Base-by-base conservation (phyloP, 35 echinoderm and acorn worm genomes). In the Lytechinus variegatus region DNA sequence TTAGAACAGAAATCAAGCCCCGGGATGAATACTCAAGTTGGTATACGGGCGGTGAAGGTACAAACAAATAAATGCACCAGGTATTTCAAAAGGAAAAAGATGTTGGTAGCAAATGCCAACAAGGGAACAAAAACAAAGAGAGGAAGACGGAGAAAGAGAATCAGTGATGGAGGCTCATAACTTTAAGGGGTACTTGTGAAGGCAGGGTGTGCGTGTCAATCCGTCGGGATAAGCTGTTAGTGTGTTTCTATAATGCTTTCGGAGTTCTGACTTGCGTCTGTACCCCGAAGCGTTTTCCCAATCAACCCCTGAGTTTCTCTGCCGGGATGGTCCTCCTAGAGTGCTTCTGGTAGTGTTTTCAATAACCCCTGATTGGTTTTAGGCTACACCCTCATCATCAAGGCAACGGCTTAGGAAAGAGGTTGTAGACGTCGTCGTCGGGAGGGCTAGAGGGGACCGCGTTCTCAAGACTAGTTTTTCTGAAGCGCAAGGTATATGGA, bases 171-270 rank as follows among this genome's bases (percentile, higher is more conserved):
- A 56, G 28, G n/a, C 54, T 93, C 88, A 90, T 93, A 93, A 57
- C 92, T 93, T 55, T 93, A 54, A 27, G 92, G 92, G 92, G 92
- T 24, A 93, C 92, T 93, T 93, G 92, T 93, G 11, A 55, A 27
- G 92, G 53, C 27, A 14, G 54, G 92, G 92, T 93, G 92, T 93
- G 92, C 92, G 54, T 93, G 92, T 27, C 54, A 57, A 57, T 57
- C 92, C 53, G 52, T 55, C 21, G 92, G 92, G 92, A 28, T 57
- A 57, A 28, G 53, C 54, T 55, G 53, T 57, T 93, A 54, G 53
- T 93, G 92, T 57, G 55, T 93, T 57, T 93, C 55, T 24, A 93
- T 55, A 54, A 57, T 57, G 54, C 92, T 56, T 57, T 57, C 19
- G 24, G 53, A 19, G 88, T 29, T 54, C 29, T 79, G 66, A 79